Percentiles rank a stretch among this genome's conserved stretches.
These are phyloP conservation scores for Macrotis lagotis DNA, from an alignment of 2,113 vertebrate species.

Conservation along the genomic window DNA sequence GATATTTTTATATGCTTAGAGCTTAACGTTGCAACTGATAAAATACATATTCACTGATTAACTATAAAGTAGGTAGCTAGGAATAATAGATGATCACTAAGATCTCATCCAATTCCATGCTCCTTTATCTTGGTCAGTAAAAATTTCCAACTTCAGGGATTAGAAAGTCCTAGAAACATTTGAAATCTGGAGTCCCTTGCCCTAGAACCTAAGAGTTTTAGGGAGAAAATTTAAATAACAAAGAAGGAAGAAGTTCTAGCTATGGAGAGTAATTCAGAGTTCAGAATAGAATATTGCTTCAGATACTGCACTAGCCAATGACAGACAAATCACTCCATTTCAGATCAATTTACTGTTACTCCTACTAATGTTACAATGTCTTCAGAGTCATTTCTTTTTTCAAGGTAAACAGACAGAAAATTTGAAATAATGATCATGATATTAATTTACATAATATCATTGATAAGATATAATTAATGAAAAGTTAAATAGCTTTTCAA, in stretches of 20 bases:
- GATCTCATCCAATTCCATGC: neutral
- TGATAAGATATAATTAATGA: neutral
- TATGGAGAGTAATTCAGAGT: neutral
- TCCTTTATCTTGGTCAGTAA: neutral
- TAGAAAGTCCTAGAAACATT: neutral
- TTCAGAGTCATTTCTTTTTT: neutral
- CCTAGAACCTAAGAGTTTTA: neutral
- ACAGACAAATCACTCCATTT: neutral
- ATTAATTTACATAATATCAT: neutral
- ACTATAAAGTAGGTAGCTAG: neutral
- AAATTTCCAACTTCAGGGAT: neutral
- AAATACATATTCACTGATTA: neutral
- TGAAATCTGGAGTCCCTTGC: neutral
- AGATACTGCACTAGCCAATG: neutral
- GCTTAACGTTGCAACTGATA: neutral
- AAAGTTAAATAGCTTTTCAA: neutral
- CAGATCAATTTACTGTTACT: neutral
- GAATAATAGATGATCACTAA: neutral
- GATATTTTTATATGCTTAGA: neutral
- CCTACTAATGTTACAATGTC: neutral
- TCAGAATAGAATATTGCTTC: neutral
- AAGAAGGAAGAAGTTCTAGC: neutral
- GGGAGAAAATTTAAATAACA: neutral
- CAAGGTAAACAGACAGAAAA: neutral
- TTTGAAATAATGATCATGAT: neutral